Base-by-base conservation (phyloP, 2,888 invertebrate species). In the Mimachlamys varia region DNA sequence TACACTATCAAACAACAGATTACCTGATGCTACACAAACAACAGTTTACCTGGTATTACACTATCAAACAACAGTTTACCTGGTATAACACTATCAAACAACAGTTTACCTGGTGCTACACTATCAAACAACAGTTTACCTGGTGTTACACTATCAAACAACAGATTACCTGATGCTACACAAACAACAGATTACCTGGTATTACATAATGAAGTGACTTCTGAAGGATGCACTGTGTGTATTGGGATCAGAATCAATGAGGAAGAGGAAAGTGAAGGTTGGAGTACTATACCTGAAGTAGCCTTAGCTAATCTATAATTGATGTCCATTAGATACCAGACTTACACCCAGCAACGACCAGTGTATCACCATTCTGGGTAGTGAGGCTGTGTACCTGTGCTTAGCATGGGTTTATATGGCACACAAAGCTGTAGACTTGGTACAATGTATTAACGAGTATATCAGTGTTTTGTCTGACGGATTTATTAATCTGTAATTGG, bases 281-380 rank as follows among this genome's bases (percentile, higher is more conserved):
- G 53, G 53, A 53, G 53, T 2, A 17, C 17, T 53, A 58, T 5
- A 33, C 33, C 76, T 76, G 76, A 76, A 27, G 76, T 33, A 76
- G 76, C 76, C 76, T 76, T 27, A 27, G 12, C 76, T 76, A 76
- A 76, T 76, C 76, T 76, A 76, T 76, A 33, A 76, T 76, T 27
- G 33, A 76, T 76, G 76, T 76, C 76, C 76, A 76, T 76, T 27
- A n/a, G 62, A 76, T 27, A 33, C 76, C 19, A 53, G 13, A 53
- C 53, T 12, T 76, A 76, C 76, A 76, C 76, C 76, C 76, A 76
- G 62, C 58, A 15, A 58, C 62, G 7, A 44, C 44, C 44, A 44
- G 44, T n/a, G 22, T 7, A 62, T 22, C n/a, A 62, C 22, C 10
- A 62, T n/a, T 22, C 17, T n/a, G 22, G 7, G n/a, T 17, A 62